phyloP scores from a whole-genome alignment of 1,140 invertebrate species.

The Drosophila malerkotliana region DNA sequence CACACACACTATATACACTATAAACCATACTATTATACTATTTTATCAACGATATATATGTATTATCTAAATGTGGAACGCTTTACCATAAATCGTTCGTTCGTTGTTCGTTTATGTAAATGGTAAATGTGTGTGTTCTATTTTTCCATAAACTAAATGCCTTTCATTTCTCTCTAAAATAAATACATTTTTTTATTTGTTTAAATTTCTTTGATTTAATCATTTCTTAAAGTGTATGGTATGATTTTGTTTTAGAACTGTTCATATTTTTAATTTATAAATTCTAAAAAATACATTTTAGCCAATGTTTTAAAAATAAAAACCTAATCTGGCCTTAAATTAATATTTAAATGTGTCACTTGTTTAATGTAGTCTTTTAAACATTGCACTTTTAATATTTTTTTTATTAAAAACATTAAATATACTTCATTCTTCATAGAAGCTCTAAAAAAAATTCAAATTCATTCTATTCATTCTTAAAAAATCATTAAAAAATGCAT shows the following conservation, averaged over 20 bases:
- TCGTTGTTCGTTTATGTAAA: constrained; percentile 83
- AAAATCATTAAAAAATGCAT: background rate
- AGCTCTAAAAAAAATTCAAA: background rate
- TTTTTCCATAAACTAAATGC: constrained; percentile 76
- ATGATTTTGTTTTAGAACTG: background rate
- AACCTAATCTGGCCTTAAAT: background rate
- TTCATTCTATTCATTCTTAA: background rate
- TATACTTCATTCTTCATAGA: background rate
- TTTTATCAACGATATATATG: constrained; percentile 75
- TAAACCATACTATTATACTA: constrained; percentile 45
- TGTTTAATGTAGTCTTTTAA: background rate
- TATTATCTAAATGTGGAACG: constrained; percentile 84
- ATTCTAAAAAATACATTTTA: background rate
- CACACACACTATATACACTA: constrained; percentile 32
- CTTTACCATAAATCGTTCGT: constrained; percentile 83
- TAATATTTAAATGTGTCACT: background rate
- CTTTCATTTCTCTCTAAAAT: constrained; percentile 38
- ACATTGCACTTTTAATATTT: background rate
- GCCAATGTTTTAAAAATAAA: background rate
- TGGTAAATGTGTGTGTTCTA: constrained; percentile 81
- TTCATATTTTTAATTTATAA: too few species aligned
- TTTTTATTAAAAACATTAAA: background rate
- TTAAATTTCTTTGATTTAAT: background rate
- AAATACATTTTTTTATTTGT: constrained; percentile 2
- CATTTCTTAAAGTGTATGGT: constrained; percentile 6